A percentile compares a stretch with the other conserved stretches of the same genome.
Conservation (phyloP, 2,888 invertebrate species). For the Harpalus rubripes region DNA sequence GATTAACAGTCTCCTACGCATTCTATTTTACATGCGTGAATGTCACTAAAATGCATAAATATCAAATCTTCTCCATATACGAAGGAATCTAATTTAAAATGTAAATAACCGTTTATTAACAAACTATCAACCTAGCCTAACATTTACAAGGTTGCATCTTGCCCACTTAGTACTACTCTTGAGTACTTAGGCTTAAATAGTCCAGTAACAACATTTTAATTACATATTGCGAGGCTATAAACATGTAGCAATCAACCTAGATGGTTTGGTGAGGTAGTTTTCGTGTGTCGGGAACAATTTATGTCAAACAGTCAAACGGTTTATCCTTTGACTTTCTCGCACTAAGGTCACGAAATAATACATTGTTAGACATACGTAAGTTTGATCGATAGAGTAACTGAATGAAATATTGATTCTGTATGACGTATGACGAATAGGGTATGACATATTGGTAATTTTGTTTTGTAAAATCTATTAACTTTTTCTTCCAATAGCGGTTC, state of each 20-base stretch:
- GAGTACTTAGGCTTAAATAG: conserved; percentile 40
- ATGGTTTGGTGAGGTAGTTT: conserved; percentile 14
- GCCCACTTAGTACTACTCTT: background rate
- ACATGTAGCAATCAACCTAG: conserved; percentile 52
- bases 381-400: background rate
- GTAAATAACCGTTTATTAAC: background rate
- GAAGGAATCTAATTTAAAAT: background rate
- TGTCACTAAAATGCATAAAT: background rate
- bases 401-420: background rate
- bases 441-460: background rate
- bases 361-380: background rate
- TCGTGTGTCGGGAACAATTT: conserved; percentile 17
- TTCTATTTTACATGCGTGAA: background rate
- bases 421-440: background rate
- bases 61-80: background rate
- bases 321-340: conserved; percentile 15
- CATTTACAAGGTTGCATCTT: conserved; percentile 20
- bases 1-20: background rate
- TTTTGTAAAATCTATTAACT: background rate
- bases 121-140: conserved; percentile 10
- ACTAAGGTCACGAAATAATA: background rate
- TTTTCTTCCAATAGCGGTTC: no score
- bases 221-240: conserved; percentile 42
- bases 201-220: conserved; percentile 60
- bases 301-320: conserved; percentile 37